These are phyloP conservation scores for Menura novaehollandiae DNA, from an alignment of 2,113 vertebrate genomes.

Conservation along the genomic window DNA sequence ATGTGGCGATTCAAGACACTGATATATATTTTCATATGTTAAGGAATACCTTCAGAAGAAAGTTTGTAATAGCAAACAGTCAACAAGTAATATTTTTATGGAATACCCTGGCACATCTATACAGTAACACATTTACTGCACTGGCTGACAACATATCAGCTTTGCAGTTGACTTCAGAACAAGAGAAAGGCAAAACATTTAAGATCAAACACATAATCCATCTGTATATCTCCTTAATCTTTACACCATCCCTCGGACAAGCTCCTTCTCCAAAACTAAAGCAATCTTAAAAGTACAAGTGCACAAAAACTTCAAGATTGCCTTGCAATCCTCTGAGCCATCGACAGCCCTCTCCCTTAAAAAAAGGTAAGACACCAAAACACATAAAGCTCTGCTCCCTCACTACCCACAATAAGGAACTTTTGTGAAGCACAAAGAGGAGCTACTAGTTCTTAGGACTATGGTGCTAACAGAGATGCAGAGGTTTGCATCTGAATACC, in stretches of 20 bases:
- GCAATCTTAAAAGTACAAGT: not conserved
- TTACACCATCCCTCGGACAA: not conserved
- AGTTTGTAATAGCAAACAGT: not conserved
- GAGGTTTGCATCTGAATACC: not conserved
- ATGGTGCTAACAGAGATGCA: fast-evolving
- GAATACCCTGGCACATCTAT: not conserved
- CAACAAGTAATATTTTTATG: not conserved
- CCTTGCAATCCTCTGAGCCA: not conserved
- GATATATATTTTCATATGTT: not conserved
- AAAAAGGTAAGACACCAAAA: not conserved
- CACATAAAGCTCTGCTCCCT: not conserved
- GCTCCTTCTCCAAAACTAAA: not conserved
- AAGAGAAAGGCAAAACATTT: not conserved
- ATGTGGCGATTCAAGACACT: not conserved
- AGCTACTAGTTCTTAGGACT: not conserved
- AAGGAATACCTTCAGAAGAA: not conserved
- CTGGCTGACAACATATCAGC: not conserved
- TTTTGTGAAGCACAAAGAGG: not conserved
- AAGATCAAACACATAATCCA: not conserved
- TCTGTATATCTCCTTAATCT: not conserved
- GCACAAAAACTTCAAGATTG: not conserved
- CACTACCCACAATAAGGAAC: not conserved
- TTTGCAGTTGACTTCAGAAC: not conserved
- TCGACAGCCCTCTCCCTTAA: not conserved
- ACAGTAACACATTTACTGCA: not conserved